Evolutionary conservation across 1,140 invertebrate genomes (phyloP), one percentile per base, ranked within the genome.

Genomic region (Penaeus chinensis): DNA sequence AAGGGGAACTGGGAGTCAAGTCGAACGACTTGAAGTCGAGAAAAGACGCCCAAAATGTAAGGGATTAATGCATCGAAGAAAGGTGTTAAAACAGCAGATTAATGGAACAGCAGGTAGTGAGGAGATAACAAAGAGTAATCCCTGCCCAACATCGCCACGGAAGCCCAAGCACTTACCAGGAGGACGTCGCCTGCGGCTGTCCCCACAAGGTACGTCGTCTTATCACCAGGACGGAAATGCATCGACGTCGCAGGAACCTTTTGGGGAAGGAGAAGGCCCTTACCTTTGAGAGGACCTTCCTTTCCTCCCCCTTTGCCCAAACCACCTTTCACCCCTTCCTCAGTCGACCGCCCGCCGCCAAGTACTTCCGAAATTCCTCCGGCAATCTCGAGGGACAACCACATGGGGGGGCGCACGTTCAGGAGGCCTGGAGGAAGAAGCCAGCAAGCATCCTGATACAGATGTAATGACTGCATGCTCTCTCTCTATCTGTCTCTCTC

Each of bases 191-290:
- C 86, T 11, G 86, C 80, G 0, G 81, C 80, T 13, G 86, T 87
- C 60, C 86, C 86, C 65, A 87, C 71, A 22, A 87, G 80, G 60
- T 87, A 87, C 32, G 86, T 76, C 11, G 86, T 87, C 37, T 37
- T 32, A 37, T 87, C 86, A 19, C 86, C 80, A 11, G 71, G 86
- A 20, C 86, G 47, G 80, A 87, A 87, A 54, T 83, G 81, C 47
- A 87, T 79, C 22, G 69, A 60, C 5, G 86, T 87, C 61, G 86
- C 86, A 0, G 86, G 86, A 16, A 87, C 86, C 8, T 62, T 65
- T 20, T 87, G 78, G 8, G 86, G 86, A 27, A 87, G 71, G 18
- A 87, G 69, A 54, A 82, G 86, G 20, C 69, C 61, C 11, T 54
- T 47, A 47, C 47, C 47, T 13, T 47, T 47, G 47, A 47, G 47